phyloP scores from a whole-genome alignment of 2,113 vertebrate species.

The Psittacus erithacus region DNA sequence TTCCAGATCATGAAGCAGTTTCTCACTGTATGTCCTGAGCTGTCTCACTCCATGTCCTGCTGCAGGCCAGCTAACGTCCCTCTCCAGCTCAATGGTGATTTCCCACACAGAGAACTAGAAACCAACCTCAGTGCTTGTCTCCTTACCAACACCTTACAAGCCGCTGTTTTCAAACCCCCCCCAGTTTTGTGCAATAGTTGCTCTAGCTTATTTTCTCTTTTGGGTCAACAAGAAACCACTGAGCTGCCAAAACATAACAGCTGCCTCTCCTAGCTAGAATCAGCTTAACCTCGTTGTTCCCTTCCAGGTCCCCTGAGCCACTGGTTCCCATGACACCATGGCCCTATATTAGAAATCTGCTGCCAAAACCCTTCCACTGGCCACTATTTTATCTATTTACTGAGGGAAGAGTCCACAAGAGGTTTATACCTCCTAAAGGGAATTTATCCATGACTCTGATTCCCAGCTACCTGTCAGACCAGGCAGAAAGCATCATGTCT shows the following conservation, averaged over 20 bases:
- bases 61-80: neutral
- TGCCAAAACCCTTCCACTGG: neutral
- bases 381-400: neutral
- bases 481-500: neutral
- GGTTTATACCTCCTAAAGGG: neutral
- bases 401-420: neutral
- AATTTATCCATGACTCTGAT: neutral
- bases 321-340: neutral
- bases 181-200: neutral
- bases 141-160: neutral
- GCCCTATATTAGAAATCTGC: neutral
- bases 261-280: neutral
- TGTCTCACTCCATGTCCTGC: neutral
- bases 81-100: neutral
- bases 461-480: neutral
- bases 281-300: neutral
- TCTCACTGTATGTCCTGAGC: neutral
- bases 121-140: neutral
- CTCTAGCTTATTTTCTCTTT: neutral
- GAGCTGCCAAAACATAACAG: neutral
- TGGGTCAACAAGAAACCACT: neutral
- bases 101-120: neutral
- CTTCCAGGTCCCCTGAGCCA: neutral
- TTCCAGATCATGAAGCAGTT: conserved; percentile 11
- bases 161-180: neutral